phyloP scores from a whole-genome alignment of 2,888 invertebrate species.

The Drosophila conformis region DNA sequence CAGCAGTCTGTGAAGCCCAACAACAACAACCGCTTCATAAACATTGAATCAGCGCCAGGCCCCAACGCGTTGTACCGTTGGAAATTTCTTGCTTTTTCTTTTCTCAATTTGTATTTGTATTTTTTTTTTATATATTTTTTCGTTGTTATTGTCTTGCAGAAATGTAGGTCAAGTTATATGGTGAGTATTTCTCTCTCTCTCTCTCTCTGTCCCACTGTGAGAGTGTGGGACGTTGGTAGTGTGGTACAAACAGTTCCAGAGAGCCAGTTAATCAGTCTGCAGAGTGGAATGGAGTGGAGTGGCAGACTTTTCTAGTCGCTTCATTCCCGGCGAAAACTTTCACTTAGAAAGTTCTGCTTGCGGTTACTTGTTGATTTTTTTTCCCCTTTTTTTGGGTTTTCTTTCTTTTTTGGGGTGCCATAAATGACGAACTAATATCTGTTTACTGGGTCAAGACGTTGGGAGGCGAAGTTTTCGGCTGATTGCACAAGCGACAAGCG shows the following conservation, averaged over 20 bases:
- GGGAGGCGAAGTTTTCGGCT: constrained; percentile 32
- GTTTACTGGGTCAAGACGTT: constrained; percentile 70
- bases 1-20: constrained; percentile 67
- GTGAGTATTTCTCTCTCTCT: constrained; percentile 50
- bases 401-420: constrained; percentile 49
- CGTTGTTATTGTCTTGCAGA: constrained; percentile 78
- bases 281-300: constrained; percentile 13
- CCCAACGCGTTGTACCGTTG: constrained; percentile 78
- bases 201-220: constrained; percentile 17
- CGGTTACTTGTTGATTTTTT: constrained; percentile 63
- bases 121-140: constrained; percentile 52
- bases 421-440: constrained; percentile 53
- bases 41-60: constrained; percentile 71
- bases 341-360: constrained; percentile 84
- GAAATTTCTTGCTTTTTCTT: constrained; percentile 83
- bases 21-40: constrained; percentile 59
- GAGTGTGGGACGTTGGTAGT: constrained; percentile 69
- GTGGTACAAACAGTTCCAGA: constrained; percentile 40
- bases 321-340: constrained; percentile 76
- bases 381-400: constrained; percentile 40
- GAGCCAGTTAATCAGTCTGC: constrained; percentile 34
- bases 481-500: constrained; percentile 31
- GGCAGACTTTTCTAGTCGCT: constrained; percentile 78
- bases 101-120: constrained; percentile 67
- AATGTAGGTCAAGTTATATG: constrained; percentile 84